Evolutionary conservation across 2,888 invertebrate genomes (phyloP).

Genomic region (Chesias legatella): DNA sequence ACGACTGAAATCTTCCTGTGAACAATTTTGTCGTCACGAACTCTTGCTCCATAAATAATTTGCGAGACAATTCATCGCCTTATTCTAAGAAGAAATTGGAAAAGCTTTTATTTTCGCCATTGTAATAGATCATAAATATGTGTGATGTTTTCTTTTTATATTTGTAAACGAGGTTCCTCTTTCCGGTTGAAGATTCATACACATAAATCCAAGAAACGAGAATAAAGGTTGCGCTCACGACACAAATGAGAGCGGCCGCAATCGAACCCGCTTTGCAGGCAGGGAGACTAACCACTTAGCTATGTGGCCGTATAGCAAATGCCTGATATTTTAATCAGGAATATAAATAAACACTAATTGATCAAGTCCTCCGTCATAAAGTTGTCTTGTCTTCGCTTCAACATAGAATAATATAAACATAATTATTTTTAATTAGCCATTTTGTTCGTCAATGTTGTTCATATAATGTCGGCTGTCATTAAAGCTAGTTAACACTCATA

Average conservation of each 20-base stretch:
- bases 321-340: conserved; percentile 32
- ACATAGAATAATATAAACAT: conserved; percentile 27
- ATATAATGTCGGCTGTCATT: conserved; percentile 17
- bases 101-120: conserved; percentile 10
- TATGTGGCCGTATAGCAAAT: conserved; percentile 5
- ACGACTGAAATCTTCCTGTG: conserved; percentile 35
- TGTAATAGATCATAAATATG: too few relatives aligned
- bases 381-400: conserved; percentile 28
- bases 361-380: conserved; percentile 26
- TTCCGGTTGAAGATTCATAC: too few relatives aligned
- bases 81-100: conserved; percentile 36
- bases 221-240: too few relatives aligned
- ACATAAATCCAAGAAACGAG: too few relatives aligned
- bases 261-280: too few relatives aligned
- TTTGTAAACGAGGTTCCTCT: too few relatives aligned
- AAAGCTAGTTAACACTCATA: conserved; percentile 23
- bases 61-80: conserved; percentile 41
- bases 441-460: conserved; percentile 23
- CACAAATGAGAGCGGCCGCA: too few relatives aligned
- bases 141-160: too few relatives aligned
- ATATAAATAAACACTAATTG: conserved; percentile 37
- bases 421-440: conserved; percentile 33
- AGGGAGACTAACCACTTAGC: neutral
- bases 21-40: conserved; percentile 31
- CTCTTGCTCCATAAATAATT: conserved; percentile 23